These are phyloP conservation scores for Rhynchomys soricoides DNA, from an alignment of 2,113 vertebrate species.

Conservation along the genomic window DNA sequence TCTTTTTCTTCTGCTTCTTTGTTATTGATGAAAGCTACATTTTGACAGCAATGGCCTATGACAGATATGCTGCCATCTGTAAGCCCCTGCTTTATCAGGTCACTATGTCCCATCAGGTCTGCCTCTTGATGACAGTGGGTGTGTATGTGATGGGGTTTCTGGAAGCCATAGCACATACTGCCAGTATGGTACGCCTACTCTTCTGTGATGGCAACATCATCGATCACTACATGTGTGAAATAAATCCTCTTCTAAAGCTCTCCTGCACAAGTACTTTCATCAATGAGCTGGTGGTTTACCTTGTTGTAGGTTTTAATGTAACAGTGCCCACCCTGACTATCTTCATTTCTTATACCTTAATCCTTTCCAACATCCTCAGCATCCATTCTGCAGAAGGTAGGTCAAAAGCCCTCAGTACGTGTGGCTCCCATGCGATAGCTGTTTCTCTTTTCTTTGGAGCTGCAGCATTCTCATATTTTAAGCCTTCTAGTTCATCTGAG, in stretches of 20 bases:
- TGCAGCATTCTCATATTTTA: constrained; percentile 26
- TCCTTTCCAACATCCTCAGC: not conserved
- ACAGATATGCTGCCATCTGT: constrained; percentile 54
- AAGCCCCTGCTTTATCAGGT: constrained; percentile 12
- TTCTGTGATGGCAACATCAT: constrained; percentile 59
- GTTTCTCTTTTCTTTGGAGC: constrained; percentile 45
- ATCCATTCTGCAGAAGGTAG: not conserved
- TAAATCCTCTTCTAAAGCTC: constrained; percentile 1
- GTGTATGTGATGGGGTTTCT: not conserved
- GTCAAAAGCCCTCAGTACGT: not conserved
- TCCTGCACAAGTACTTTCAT: not conserved
- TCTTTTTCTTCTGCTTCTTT: constrained; percentile 61
- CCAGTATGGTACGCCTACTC: constrained; percentile 15
- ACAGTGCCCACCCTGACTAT: not conserved
- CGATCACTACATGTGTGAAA: constrained; percentile 57
- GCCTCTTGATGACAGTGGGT: not conserved
- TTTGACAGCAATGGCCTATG: constrained; percentile 63
- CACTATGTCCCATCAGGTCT: not conserved
- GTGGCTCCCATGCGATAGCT: not conserved
- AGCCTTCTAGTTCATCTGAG: not conserved
- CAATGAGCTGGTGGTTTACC: not conserved
- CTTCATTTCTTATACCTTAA: not conserved
- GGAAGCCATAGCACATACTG: not conserved
- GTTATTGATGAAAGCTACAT: constrained; percentile 54
- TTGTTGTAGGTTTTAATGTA: not conserved